Evolutionary conservation across 2,797 vertebrate species (phyloP).

Genomic region (Oryzias dopingdopingensis): DNA sequence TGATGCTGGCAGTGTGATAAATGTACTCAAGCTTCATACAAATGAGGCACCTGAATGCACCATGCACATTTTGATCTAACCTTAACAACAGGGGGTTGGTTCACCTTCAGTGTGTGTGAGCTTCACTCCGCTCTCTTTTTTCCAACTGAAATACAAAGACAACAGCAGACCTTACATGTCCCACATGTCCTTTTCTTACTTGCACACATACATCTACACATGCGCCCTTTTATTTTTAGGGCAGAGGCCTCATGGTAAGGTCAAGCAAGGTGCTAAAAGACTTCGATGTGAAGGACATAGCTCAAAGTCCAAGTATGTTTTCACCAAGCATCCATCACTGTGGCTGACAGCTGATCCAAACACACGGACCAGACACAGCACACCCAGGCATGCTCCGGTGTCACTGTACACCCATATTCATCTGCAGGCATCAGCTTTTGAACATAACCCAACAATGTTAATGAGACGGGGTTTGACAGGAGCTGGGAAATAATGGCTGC

Average conservation of each 20-base stretch:
- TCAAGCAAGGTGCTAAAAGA: constrained; percentile 66
- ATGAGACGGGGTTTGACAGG: constrained; percentile 48
- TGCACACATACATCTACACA: constrained; percentile 30
- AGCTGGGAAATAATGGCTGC: constrained; percentile 32
- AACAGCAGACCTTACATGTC: constrained; percentile 43
- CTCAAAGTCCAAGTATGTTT: constrained; percentile 78
- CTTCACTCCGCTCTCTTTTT: constrained; percentile 13
- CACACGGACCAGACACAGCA: constrained; percentile 19
- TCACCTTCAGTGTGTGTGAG: constrained; percentile 8
- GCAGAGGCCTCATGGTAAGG: constrained; percentile 44
- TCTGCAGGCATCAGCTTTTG: constrained; percentile 65
- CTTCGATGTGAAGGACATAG: constrained; percentile 72
- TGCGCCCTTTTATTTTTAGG: constrained; percentile 76
- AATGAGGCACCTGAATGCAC: constrained; percentile 22
- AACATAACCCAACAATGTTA: constrained; percentile 70
- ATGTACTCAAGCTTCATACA: constrained; percentile 34
- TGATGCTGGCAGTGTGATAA: constrained; percentile 43
- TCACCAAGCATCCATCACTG: constrained; percentile 69
- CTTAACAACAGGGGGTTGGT: constrained; percentile 32
- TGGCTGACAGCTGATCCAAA: constrained; percentile 67
- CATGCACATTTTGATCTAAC: constrained; percentile 16
- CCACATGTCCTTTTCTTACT: constrained; percentile 42
- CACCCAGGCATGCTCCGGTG: constrained; percentile 37
- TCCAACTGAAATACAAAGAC: constrained; percentile 15
- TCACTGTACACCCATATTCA: constrained; percentile 50